phyloP scores from a whole-genome alignment of 2,113 vertebrate species.

The Colossoma macropomum region DNA sequence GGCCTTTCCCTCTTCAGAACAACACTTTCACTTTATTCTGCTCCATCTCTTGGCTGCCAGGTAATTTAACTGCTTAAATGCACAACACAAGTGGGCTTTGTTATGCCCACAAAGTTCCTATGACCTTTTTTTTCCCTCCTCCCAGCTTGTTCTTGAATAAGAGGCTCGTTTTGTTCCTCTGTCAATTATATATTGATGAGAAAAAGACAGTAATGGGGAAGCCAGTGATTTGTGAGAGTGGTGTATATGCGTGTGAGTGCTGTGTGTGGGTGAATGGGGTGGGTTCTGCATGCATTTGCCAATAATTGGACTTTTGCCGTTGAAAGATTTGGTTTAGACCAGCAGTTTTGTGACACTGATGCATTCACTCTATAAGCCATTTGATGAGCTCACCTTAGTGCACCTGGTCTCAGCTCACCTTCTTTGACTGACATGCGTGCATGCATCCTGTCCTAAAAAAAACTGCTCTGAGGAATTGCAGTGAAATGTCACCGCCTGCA shows the following conservation, averaged over 20 bases:
- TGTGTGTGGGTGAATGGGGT: background rate
- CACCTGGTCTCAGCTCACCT: background rate
- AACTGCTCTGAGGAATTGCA: background rate
- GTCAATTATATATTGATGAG: conserved; percentile 69
- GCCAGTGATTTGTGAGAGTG: conserved; percentile 58
- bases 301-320: conserved; percentile 60
- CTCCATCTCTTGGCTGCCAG: background rate
- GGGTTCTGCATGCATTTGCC: conserved; percentile 60
- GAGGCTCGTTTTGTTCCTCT: conserved; percentile 40
- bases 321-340: conserved; percentile 64
- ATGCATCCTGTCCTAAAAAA: background rate
- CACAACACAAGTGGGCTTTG: background rate
- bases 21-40: background rate
- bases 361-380: conserved; percentile 63
- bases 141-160: conserved; percentile 11
- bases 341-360: conserved; percentile 67
- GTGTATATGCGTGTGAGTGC: background rate
- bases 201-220: conserved; percentile 64
- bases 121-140: background rate
- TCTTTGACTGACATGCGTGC: background rate
- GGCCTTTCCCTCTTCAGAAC: background rate
- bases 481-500: conserved; percentile 1
- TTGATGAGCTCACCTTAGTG: conserved; percentile 59
- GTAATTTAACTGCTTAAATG: background rate
- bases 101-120: background rate